A percentile compares a stretch with the other conserved stretches of the same genome.
Evolutionary conservation across 2,888 invertebrate genomes (phyloP).

Genomic region (Drosophila diplacantha): DNA sequence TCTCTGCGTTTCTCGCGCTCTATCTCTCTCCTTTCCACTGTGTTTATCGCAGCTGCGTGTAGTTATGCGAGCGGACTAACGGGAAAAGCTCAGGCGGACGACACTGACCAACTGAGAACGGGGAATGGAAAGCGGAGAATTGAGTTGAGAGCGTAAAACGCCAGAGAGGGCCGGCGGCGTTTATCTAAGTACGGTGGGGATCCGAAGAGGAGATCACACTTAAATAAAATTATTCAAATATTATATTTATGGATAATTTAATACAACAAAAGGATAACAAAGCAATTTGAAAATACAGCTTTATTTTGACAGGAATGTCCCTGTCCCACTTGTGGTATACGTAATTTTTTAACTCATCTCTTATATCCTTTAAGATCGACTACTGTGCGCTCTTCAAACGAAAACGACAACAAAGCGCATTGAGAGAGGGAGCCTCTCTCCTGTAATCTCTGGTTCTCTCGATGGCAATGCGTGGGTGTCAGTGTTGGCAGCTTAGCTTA

Average conservation of each 20-base stretch:
- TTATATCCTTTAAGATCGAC: not conserved
- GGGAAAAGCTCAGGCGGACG: slow-evolving; percentile 55
- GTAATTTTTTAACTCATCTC: not conserved
- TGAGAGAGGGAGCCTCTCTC: not conserved
- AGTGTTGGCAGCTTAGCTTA: not conserved
- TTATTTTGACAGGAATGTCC: not conserved
- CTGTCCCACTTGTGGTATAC: not conserved
- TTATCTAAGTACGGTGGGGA: slow-evolving; percentile 23
- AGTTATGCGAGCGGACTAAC: slow-evolving; percentile 53
- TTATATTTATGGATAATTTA: not conserved
- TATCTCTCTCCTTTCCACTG: slow-evolving; percentile 2
- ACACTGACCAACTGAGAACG: slow-evolving; percentile 31
- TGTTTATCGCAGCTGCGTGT: slow-evolving; percentile 39
- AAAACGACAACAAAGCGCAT: slow-evolving; percentile 17
- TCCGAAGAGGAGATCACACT: not conserved
- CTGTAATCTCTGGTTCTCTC: not conserved
- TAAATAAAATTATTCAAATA: not conserved
- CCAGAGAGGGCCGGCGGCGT: not conserved
- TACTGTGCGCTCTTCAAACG: slow-evolving; percentile 12
- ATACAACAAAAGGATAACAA: not conserved
- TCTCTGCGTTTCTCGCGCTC: not conserved
- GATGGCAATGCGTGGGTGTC: slow-evolving; percentile 44
- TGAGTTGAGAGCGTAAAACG: not conserved
- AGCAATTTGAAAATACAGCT: no score
- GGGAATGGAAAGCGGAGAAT: slow-evolving; percentile 7